Percentiles rank a stretch among this genome's conserved stretches.
Evolutionary conservation across 2,888 invertebrate species (phyloP).

Genomic region (Pelosia muscerda): DNA sequence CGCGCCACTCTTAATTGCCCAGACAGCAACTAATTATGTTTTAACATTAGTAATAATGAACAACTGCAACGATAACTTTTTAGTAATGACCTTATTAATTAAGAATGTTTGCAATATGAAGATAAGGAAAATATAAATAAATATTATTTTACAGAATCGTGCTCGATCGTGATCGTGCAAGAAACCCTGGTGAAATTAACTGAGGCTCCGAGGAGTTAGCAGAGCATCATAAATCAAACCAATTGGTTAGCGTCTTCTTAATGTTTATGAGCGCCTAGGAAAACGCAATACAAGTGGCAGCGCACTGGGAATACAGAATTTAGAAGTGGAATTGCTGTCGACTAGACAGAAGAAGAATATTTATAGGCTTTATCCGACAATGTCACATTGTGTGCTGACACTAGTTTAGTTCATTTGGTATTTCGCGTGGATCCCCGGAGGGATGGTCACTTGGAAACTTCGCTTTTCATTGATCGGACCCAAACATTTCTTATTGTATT

Average conservation of each 20-base stretch:
- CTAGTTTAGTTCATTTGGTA: slow-evolving; percentile 48
- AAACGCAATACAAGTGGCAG: no score
- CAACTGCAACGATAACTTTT: neutral
- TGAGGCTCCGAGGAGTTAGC: no score
- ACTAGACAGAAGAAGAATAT: no score
- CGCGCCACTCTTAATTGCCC: neutral
- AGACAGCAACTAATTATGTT: neutral
- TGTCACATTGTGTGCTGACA: slow-evolving; percentile 15
- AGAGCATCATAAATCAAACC: no score
- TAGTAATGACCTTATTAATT: neutral
- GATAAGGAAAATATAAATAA: neutral
- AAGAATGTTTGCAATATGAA: neutral
- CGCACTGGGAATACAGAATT: no score
- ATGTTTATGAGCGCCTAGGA: no score
- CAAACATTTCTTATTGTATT: slow-evolving; percentile 39
- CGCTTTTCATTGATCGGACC: slow-evolving; percentile 36
- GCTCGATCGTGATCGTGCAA: neutral
- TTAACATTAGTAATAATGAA: neutral
- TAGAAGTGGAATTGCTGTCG: no score
- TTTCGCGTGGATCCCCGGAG: slow-evolving; percentile 33
- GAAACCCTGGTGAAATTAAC: no score
- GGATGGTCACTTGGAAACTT: slow-evolving; percentile 43
- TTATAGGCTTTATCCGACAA: no score
- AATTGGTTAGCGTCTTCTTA: no score
- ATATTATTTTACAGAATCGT: no score